Base-by-base conservation (phyloP, 2,797 vertebrate genomes). In the Characodon lateralis region DNA sequence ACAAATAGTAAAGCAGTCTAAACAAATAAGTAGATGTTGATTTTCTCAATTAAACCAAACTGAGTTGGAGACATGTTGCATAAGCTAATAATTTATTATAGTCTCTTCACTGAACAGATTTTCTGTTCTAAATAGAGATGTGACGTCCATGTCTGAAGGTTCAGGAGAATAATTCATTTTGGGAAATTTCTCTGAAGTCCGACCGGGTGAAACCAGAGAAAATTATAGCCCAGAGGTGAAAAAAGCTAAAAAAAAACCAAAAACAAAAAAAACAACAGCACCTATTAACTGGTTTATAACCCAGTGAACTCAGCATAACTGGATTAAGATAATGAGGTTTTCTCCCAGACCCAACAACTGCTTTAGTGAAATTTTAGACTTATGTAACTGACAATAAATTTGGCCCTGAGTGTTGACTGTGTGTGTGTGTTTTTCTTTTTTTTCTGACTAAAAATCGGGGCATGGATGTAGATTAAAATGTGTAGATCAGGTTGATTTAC, bases 11-110 rank as follows among this genome's bases (percentile, higher is more conserved):
- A 74, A 53, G 39, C 75, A 71, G 74, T 46, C 65, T 51, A 22
- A 77, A 55, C 81, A 48, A 82, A 80, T 81, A 88, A 83, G 81
- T 53, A 75, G 53, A 78, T 79, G 71, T 89, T 24, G 75, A 90
- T 90, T 89, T 79, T 76, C 74, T 81, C 84, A 88, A 92, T 91
- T 68, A 88, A 82, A 89, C 74, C 83, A 66, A 90, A 86, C 55
- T 41, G 70, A 88, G 84, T 86, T 80, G 71, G 78, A 77, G 53
- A 43, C 65, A 73, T 55, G 80, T 61, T 86, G 46, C 76, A 50
- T 73, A 46, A 78, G 39, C 58, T 26, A 6, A 82, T 58, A 75
- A 63, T 50, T 5, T 48, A 61, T 43, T 43, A 5, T 10, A n/a
- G 41, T 74, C n/a, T 59, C 31, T 56, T 7, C 55, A 28, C 8